These are phyloP conservation scores for Gastrophysa polygoni DNA, from an alignment of 2,888 invertebrate species.

Conservation along the genomic window DNA sequence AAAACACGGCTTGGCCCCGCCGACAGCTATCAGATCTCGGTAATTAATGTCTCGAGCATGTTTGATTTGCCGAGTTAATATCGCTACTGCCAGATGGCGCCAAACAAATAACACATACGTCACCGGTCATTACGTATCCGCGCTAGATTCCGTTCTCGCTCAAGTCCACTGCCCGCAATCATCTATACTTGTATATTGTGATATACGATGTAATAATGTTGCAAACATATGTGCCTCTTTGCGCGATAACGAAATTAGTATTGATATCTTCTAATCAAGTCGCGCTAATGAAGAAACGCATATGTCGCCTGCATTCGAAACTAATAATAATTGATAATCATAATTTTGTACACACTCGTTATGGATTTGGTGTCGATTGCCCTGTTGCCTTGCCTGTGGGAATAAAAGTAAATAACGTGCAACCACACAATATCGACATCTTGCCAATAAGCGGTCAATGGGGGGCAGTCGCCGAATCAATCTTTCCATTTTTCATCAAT, in stretches of 20 bases:
- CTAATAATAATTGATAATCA: constrained; percentile 31
- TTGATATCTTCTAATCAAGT: constrained; percentile 59
- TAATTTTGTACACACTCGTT: background rate
- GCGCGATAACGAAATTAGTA: constrained; percentile 58
- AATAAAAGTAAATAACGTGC: background rate
- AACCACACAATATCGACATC: background rate
- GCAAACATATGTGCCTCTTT: constrained; percentile 58
- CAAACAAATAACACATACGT: constrained; percentile 61
- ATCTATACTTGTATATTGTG: constrained; percentile 58
- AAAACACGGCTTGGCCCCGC: background rate
- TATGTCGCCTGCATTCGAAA: constrained; percentile 51
- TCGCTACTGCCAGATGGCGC: constrained; percentile 61
- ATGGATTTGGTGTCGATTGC: background rate
- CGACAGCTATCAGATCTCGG: constrained; percentile 53
- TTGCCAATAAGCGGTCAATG: background rate
- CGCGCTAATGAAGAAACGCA: constrained; percentile 58
- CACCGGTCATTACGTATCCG: constrained; percentile 57
- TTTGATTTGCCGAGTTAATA: constrained; percentile 63
- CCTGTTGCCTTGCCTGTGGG: no score
- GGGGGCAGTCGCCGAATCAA: background rate
- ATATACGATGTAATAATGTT: constrained; percentile 61
- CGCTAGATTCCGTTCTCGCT: constrained; percentile 38
- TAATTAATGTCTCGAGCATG: constrained; percentile 60
- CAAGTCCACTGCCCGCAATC: constrained; percentile 56
- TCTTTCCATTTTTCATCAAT: background rate